Evolutionary conservation across 1,140 invertebrate genomes (phyloP).

Genomic region (Eufriesea mexicana): DNA sequence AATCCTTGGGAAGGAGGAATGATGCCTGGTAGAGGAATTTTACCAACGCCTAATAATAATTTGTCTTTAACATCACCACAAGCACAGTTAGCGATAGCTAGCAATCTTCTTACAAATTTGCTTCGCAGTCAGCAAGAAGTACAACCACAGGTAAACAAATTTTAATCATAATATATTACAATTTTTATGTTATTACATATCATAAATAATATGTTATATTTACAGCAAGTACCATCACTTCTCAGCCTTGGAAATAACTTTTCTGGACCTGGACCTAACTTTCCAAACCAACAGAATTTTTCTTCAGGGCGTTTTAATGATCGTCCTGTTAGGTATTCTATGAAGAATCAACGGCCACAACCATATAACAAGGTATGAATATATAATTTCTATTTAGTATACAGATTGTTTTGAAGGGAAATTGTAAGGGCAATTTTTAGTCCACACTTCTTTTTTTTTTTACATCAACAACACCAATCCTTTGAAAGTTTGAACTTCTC

Average conservation of each 20-base stretch:
- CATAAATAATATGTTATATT: not conserved
- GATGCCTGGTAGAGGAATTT: constrained; percentile 81
- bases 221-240: constrained; percentile 78
- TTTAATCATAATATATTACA: not conserved
- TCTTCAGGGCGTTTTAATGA: constrained; percentile 78
- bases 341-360: constrained; percentile 80
- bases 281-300: constrained; percentile 76
- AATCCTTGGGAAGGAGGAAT: constrained; percentile 82
- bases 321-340: constrained; percentile 71
- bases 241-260: constrained; percentile 79
- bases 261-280: constrained; percentile 77
- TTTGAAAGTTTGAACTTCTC: constrained; percentile 56
- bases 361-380: constrained; percentile 81
- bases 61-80: constrained; percentile 80
- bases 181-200: not conserved
- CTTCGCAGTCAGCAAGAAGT: constrained; percentile 80
- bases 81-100: constrained; percentile 81
- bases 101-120: constrained; percentile 80
- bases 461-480: constrained; percentile 53
- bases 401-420: constrained; percentile 47
- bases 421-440: constrained; percentile 54
- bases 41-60: constrained; percentile 80
- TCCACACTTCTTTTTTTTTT: constrained; percentile 50
- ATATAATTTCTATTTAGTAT: constrained; percentile 35
- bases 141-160: constrained; percentile 75